phyloP scores from a whole-genome alignment of 2,888 invertebrate species.

The Melanostoma mellinum region DNA sequence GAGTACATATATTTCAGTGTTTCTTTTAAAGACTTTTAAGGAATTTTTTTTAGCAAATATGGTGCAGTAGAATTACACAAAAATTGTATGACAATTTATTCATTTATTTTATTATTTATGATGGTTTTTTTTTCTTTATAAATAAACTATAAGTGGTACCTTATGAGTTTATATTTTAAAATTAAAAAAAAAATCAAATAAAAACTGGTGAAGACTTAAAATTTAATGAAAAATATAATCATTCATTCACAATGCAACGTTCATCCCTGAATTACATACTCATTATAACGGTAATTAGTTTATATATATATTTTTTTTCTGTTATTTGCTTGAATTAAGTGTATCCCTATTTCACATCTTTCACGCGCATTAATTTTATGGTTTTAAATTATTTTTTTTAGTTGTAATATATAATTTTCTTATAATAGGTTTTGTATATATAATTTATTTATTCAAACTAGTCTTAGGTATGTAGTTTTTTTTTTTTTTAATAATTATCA shows the following conservation, averaged over 20 bases:
- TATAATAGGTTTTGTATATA: slow-evolving; percentile 39
- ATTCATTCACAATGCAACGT: slow-evolving; percentile 62
- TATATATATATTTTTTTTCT: slow-evolving; percentile 74
- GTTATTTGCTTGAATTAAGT: slow-evolving; percentile 14
- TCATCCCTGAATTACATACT: slow-evolving; percentile 67
- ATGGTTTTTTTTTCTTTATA: slow-evolving; percentile 20
- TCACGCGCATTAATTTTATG: slow-evolving; percentile 52
- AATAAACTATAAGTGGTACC: slow-evolving; percentile 17
- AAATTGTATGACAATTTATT: slow-evolving; percentile 47
- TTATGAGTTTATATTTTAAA: slow-evolving; percentile 2
- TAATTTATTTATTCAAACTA: slow-evolving; percentile 67
- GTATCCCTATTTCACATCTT: slow-evolving; percentile 36
- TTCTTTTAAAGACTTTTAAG: slow-evolving; percentile 37
- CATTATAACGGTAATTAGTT: slow-evolving; percentile 49
- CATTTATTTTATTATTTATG: slow-evolving; percentile 2
- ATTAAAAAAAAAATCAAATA: slow-evolving; percentile 7
- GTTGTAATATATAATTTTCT: slow-evolving; percentile 31
- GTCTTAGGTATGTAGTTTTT: slow-evolving; percentile 70
- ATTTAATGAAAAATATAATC: slow-evolving; percentile 26
- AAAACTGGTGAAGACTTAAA: slow-evolving; percentile 30
- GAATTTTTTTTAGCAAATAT: slow-evolving; percentile 61
- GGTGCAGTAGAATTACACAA: slow-evolving; percentile 67
- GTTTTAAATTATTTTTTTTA: slow-evolving; percentile 42
- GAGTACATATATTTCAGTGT: slow-evolving; percentile 53
- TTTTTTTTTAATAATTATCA: slow-evolving; percentile 13